Percentiles rank a stretch among this genome's conserved stretches.
phyloP scores from a whole-genome alignment of 2,797 vertebrate genomes.

The Margarornis squamiger region DNA sequence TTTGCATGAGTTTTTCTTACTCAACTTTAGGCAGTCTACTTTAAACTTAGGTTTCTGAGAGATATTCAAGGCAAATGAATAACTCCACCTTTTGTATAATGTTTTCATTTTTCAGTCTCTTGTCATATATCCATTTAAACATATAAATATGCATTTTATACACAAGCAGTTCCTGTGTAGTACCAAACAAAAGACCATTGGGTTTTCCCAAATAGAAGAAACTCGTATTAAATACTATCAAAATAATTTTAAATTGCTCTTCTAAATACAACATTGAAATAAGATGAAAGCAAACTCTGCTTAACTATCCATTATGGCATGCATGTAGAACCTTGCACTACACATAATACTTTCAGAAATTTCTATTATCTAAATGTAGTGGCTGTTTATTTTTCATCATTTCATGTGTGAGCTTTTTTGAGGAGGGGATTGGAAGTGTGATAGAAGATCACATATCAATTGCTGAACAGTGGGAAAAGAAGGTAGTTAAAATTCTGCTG shows the following conservation, averaged over 20 bases:
- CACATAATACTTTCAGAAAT: not conserved
- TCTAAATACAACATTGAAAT: not conserved
- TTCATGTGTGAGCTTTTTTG: not conserved
- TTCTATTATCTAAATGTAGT: not conserved
- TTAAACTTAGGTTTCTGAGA: conserved; percentile 18
- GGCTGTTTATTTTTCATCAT: not conserved
- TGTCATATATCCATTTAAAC: not conserved
- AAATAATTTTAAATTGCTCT: not conserved
- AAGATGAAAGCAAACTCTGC: not conserved
- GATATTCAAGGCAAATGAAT: not conserved
- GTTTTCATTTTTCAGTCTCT: not conserved
- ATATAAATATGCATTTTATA: not conserved
- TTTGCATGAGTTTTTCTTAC: conserved; percentile 15
- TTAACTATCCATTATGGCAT: not conserved
- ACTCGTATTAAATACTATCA: not conserved
- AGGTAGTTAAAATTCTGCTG: conserved; percentile 20
- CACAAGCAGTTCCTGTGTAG: not conserved
- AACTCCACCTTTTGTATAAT: not conserved
- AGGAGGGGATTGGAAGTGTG: not conserved
- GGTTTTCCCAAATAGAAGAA: not conserved
- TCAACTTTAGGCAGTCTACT: not conserved
- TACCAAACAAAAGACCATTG: not conserved
- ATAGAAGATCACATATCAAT: not conserved
- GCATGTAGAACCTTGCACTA: not conserved
- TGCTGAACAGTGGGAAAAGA: not conserved